Percentiles rank a stretch among this genome's conserved stretches.
phyloP scores from a whole-genome alignment of 1,140 invertebrate genomes.

The Drosophila quadrilineata region DNA sequence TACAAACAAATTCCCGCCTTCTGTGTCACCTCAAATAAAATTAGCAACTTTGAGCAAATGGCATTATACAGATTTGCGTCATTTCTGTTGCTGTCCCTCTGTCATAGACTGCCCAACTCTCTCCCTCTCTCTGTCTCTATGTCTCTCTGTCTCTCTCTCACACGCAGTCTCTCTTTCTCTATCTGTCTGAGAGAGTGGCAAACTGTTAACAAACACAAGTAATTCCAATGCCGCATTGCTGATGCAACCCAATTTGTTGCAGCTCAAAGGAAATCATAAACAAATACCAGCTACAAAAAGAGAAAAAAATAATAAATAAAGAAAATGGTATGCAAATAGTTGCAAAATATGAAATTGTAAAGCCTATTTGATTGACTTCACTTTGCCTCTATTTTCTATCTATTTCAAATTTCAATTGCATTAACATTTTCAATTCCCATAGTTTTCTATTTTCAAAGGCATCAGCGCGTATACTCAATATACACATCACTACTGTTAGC shows the following conservation, averaged over 20 bases:
- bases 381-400: no score
- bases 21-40: conserved; percentile 78
- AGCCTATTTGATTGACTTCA: not conserved
- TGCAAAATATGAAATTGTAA: no score
- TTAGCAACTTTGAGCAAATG: conserved; percentile 71
- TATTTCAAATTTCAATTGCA: no score
- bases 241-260: conserved; percentile 22
- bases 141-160: not conserved
- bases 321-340: no score
- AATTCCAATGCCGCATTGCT: conserved; percentile 24
- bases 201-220: conserved; percentile 35
- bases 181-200: conserved; percentile 15
- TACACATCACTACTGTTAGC: no score
- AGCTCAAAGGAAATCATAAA: conserved; percentile 23
- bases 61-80: conserved; percentile 73
- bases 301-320: no score
- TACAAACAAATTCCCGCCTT: conserved; percentile 61
- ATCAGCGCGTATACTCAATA: no score
- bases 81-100: conserved; percentile 44
- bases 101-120: not conserved
- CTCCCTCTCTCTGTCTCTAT: not conserved
- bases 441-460: no score
- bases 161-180: not conserved
- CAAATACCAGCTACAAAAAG: not conserved
- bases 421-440: no score